phyloP scores from a whole-genome alignment of 1,140 invertebrate genomes.

The Antheraea pernyi region DNA sequence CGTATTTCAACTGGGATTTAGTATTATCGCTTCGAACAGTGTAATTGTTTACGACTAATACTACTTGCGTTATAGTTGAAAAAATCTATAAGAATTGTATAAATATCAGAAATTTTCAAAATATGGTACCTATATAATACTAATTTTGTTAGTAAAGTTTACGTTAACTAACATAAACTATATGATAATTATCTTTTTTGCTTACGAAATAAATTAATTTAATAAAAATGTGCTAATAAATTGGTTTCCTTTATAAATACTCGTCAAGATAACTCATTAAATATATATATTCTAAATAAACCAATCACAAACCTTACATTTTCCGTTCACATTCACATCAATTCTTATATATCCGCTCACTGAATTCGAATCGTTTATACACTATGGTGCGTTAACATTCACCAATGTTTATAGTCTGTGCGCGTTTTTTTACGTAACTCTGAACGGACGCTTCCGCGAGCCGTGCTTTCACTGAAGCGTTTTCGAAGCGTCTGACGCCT shows the following conservation, averaged over 20 bases:
- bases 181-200: too few species aligned
- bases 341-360: conserved; percentile 19
- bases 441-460: conserved; percentile 9
- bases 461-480: conserved; percentile 51
- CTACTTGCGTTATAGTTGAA: too few species aligned
- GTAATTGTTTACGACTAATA: too few species aligned
- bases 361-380: conserved; percentile 17
- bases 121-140: too few species aligned
- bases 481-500: conserved; percentile 51
- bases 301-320: conserved; percentile 31
- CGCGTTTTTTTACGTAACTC: conserved; percentile 35
- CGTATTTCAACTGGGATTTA: too few species aligned
- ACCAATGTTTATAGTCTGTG: not conserved
- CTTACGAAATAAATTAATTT: too few species aligned
- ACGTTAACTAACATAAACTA: too few species aligned
- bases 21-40: too few species aligned
- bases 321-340: conserved; percentile 19
- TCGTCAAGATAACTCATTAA: not conserved
- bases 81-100: too few species aligned
- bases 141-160: too few species aligned
- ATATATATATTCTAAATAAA: not conserved
- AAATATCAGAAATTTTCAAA: too few species aligned
- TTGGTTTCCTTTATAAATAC: conserved; percentile 6
- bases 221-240: not conserved
- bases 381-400: conserved; percentile 12